These are phyloP conservation scores for Falco concolor DNA, from an alignment of 2,797 vertebrate species.

Conservation along the genomic window DNA sequence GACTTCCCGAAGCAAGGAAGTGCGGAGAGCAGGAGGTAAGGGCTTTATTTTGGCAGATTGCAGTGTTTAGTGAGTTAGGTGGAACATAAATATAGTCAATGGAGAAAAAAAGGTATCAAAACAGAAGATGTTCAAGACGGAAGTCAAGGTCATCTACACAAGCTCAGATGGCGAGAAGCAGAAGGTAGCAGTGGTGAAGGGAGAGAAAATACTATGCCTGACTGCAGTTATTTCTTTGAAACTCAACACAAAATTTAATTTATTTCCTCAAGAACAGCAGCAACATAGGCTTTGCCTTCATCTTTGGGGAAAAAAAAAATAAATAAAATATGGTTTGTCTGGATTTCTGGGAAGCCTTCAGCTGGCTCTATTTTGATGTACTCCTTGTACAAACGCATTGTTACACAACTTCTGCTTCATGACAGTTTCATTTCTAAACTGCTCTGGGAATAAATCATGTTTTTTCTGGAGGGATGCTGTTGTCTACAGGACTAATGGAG, in stretches of 20 bases:
- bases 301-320: neutral
- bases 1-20: neutral
- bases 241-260: neutral
- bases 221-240: neutral
- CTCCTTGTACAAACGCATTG: neutral
- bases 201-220: neutral
- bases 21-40: neutral
- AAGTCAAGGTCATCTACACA: neutral
- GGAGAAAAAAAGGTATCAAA: neutral
- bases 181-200: neutral
- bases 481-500: neutral
- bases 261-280: neutral
- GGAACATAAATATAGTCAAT: neutral
- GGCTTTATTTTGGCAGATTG: neutral
- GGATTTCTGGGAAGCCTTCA: neutral
- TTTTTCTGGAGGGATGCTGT: neutral
- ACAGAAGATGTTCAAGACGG: neutral
- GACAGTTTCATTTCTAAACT: neutral
- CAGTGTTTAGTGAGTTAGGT: neutral
- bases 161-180: neutral
- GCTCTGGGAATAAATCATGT: neutral
- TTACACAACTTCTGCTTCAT: neutral
- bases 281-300: neutral
- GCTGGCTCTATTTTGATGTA: neutral
- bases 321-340: neutral